Conservation (phyloP, 2,797 vertebrate species). For the Streptopelia turtur region DNA sequence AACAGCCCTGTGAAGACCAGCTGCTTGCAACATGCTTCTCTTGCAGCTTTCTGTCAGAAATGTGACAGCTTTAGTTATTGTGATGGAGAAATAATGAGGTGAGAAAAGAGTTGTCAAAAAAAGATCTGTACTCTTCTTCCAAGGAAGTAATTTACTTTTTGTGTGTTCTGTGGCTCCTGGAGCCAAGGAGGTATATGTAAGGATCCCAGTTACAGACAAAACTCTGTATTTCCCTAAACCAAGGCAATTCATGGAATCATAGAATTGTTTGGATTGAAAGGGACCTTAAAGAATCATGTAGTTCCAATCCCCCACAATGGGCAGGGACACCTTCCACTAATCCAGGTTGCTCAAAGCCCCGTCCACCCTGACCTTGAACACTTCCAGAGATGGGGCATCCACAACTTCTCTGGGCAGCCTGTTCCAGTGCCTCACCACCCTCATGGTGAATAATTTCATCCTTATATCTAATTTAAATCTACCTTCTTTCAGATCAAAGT, state of each 20-base stretch:
- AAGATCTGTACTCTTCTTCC: background rate
- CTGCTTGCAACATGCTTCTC: conserved; percentile 34
- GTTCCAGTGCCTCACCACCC: no score
- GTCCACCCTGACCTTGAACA: no score
- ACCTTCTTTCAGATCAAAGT: no score
- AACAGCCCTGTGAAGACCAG: conserved; percentile 15
- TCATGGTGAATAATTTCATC: no score
- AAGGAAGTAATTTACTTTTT: conserved; percentile 26
- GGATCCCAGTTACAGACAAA: background rate
- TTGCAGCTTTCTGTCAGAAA: conserved; percentile 27
- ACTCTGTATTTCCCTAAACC: background rate
- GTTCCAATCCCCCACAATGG: no score
- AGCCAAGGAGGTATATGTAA: background rate
- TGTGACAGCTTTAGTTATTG: conserved; percentile 55
- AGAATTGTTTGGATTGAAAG: no score
- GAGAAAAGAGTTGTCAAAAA: conserved; percentile 54
- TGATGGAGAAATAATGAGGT: conserved; percentile 61
- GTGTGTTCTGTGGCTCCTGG: background rate
- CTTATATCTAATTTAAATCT: no score
- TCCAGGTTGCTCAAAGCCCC: no score
- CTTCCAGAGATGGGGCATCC: no score
- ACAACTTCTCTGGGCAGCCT: no score
- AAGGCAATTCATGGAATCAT: background rate
- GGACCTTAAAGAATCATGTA: no score
- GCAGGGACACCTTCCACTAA: no score